phyloP scores from a whole-genome alignment of 2,113 vertebrate genomes.

The Enhydra lutris region DNA sequence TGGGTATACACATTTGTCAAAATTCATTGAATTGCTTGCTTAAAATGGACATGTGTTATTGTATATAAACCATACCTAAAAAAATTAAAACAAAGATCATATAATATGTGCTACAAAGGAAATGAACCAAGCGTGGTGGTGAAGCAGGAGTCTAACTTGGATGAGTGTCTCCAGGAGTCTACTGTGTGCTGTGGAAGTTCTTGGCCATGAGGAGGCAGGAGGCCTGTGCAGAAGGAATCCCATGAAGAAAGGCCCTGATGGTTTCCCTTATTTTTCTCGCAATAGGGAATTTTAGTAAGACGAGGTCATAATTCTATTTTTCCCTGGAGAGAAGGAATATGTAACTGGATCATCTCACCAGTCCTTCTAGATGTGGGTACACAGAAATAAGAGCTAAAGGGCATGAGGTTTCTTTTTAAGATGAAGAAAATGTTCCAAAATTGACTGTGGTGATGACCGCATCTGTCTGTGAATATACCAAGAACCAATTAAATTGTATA shows the following conservation, averaged over 20 bases:
- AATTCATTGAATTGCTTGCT: neutral
- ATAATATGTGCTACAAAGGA: neutral
- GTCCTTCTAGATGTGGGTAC: neutral
- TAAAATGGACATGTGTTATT: neutral
- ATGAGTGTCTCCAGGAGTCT: neutral
- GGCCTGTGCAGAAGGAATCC: neutral
- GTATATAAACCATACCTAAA: neutral
- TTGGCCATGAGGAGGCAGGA: neutral
- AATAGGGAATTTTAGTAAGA: neutral
- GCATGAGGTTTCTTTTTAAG: neutral
- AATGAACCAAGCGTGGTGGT: neutral
- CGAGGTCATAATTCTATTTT: neutral
- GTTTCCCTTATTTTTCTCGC: neutral
- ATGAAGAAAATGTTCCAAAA: conserved; percentile 8
- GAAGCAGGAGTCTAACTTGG: neutral
- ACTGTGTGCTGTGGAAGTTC: neutral
- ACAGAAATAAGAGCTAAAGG: neutral
- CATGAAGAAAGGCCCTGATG: neutral
- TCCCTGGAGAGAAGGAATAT: neutral
- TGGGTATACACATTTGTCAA: neutral
- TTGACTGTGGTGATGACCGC: neutral
- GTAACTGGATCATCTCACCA: neutral
- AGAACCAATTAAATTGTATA: neutral
- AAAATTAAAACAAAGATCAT: neutral
- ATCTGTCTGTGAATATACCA: neutral